Conservation (phyloP, 2,113 vertebrate genomes). For the Okapia johnstoni region DNA sequence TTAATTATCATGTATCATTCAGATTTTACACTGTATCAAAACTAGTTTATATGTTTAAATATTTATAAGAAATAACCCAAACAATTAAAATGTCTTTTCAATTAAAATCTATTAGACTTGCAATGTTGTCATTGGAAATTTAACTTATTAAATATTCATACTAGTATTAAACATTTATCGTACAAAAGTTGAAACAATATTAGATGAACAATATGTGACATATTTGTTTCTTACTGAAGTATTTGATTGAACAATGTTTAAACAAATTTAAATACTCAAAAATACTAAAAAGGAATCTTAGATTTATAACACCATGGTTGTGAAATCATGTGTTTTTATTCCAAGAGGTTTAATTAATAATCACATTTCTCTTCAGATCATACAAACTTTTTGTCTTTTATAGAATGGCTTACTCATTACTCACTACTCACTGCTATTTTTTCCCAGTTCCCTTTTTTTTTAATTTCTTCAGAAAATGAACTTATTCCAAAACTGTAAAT, state of each 20-base stretch:
- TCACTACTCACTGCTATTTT: background rate
- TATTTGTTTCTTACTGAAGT: background rate
- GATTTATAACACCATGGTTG: background rate
- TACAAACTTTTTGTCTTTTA: background rate
- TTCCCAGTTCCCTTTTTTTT: background rate
- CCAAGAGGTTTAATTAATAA: background rate
- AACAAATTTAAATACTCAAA: background rate
- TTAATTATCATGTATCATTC: background rate
- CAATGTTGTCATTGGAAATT: background rate
- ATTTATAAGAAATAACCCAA: background rate
- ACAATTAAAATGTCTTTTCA: background rate
- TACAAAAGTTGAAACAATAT: background rate
- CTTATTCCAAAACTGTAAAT: background rate
- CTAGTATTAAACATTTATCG: background rate
- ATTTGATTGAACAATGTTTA: background rate
- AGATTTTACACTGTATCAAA: background rate
- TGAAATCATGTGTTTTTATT: background rate
- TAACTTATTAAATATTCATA: constrained; percentile 9
- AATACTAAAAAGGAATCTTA: background rate
- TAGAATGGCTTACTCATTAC: background rate
- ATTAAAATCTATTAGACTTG: background rate
- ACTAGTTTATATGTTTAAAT: background rate
- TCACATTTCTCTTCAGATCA: background rate
- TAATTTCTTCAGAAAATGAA: background rate
- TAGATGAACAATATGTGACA: background rate